Conservation (phyloP, 2,113 vertebrate species). For the Athene cunicularia region DNA sequence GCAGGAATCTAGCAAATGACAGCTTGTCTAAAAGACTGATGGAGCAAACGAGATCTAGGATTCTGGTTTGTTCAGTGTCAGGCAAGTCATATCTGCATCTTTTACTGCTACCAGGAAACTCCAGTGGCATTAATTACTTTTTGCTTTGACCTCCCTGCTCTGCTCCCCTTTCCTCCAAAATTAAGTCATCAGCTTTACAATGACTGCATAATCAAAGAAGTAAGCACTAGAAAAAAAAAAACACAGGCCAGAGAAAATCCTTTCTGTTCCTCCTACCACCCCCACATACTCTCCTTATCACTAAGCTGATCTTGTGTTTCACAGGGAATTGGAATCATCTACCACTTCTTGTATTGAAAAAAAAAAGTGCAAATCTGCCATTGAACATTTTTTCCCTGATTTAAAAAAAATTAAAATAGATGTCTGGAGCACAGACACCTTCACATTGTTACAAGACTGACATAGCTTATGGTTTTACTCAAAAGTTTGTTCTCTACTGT, state of each 20-base stretch:
- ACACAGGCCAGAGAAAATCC: not conserved
- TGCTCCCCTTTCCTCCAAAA: not conserved
- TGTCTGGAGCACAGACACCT: not conserved
- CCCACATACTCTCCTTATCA: not conserved
- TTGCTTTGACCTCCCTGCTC: not conserved
- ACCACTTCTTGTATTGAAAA: not conserved
- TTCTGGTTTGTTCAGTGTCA: not conserved
- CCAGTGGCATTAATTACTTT: not conserved
- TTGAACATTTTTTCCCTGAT: not conserved
- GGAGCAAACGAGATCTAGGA: not conserved
- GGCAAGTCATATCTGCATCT: not conserved
- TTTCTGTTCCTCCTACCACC: not conserved
- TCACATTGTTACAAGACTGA: not conserved
- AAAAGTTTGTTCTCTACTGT: not conserved
- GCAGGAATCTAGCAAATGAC: not conserved
- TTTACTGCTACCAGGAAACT: not conserved
- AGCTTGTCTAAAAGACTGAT: not conserved
- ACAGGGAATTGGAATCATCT: not conserved
- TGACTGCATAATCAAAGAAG: not conserved
- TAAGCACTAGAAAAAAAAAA: not conserved
- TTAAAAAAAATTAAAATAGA: not conserved
- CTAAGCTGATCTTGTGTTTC: not conserved
- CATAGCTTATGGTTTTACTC: not conserved
- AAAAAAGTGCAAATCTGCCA: not conserved
- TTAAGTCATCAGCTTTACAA: not conserved